These are phyloP conservation scores for Carcina quercana DNA, from an alignment of 2,888 invertebrate species.

Conservation along the genomic window DNA sequence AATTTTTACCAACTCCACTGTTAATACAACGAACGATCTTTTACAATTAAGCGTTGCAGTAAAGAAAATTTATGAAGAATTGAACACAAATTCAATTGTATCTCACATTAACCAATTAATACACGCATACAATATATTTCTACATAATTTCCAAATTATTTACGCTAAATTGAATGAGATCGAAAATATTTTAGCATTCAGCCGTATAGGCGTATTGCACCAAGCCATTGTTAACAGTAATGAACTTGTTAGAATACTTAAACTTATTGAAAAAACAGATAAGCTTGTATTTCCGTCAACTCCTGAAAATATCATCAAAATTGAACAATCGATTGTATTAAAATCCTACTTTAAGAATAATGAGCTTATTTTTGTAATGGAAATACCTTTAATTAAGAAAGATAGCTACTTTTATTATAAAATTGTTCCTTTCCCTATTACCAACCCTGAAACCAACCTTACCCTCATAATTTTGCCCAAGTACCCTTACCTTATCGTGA, in stretches of 20 bases:
- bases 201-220: conserved; percentile 11
- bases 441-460: conserved; percentile 4
- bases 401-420: conserved; percentile 11
- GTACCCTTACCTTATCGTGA: conserved; percentile 16
- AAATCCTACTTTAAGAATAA: conserved; percentile 14
- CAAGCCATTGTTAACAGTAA: conserved; percentile 1
- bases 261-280: conserved; percentile 4
- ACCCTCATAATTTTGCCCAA: conserved; percentile 12
- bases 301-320: conserved; percentile 14
- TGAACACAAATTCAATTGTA: not conserved
- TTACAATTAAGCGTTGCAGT: not conserved
- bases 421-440: conserved; percentile 12
- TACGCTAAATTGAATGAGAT: conserved; percentile 11
- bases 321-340: conserved; percentile 13
- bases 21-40: not conserved
- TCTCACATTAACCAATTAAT: conserved; percentile 1
- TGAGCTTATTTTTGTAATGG: conserved; percentile 16
- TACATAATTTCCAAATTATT: conserved; percentile 9
- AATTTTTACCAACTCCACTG: conserved; percentile 1
- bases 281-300: conserved; percentile 9
- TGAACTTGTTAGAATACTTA: conserved; percentile 1
- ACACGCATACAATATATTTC: conserved; percentile 6
- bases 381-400: conserved; percentile 11
- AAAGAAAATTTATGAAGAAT: not conserved
- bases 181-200: conserved; percentile 11